Conservation (phyloP, 2,113 vertebrate genomes). For the Dolichallabes microphthalmus region DNA sequence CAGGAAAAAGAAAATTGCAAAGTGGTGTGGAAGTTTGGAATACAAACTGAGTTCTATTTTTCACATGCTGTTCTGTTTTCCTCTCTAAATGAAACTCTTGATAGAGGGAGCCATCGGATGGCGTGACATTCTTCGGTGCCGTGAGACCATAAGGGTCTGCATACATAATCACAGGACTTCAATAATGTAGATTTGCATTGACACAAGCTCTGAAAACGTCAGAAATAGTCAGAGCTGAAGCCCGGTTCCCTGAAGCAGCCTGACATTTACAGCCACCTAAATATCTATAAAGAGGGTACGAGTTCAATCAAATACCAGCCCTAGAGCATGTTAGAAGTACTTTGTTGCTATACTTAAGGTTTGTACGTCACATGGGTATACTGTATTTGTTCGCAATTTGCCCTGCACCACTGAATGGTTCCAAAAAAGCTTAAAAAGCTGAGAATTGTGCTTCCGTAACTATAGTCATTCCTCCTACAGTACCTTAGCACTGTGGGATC, state of each 20-base stretch:
- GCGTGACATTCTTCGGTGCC: background rate
- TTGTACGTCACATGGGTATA: background rate
- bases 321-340: conserved; percentile 5
- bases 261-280: conserved; percentile 44
- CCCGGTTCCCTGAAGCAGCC: conserved; percentile 18
- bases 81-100: background rate
- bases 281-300: background rate
- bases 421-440: too few species aligned
- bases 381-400: too few species aligned
- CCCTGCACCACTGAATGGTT: too few species aligned
- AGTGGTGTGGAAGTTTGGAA: background rate
- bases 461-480: too few species aligned
- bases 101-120: background rate
- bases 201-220: conserved; percentile 35
- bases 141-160: background rate
- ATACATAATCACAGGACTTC: conserved; percentile 22
- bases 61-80: background rate
- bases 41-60: background rate
- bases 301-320: conserved; percentile 13
- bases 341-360: background rate
- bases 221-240: conserved; percentile 18
- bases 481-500: too few species aligned
- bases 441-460: too few species aligned
- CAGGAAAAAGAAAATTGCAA: background rate
- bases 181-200: conserved; percentile 44